Percentiles rank a stretch among this genome's conserved stretches.
These are phyloP conservation scores for Aplysia californica DNA, from an alignment of 1,140 invertebrate genomes.

Conservation along the genomic window DNA sequence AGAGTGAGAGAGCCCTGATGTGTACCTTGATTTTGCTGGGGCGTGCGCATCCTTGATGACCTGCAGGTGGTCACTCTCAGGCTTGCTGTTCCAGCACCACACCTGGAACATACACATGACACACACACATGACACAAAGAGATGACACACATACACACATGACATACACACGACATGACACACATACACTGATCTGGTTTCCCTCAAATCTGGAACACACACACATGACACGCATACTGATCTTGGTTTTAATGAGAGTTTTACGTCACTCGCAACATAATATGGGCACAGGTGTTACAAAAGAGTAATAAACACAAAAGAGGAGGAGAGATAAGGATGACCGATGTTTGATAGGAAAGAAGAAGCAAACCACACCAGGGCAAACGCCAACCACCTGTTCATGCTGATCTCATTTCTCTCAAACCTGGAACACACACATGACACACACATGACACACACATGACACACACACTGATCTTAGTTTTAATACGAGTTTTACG, in stretches of 20 bases:
- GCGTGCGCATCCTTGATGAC: constrained; percentile 57
- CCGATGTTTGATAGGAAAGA: too few species aligned
- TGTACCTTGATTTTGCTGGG: constrained; percentile 58
- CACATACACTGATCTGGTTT: not conserved
- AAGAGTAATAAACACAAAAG: too few species aligned
- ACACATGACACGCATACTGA: not conserved
- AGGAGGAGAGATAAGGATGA: too few species aligned
- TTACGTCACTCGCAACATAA: not conserved
- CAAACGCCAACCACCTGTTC: too few species aligned
- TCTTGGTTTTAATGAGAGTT: not conserved
- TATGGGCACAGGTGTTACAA: not conserved
- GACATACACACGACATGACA: not conserved
- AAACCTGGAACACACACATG: too few species aligned
- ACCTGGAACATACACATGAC: constrained; percentile 40
- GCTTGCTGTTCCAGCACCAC: constrained; percentile 58
- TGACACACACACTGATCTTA: too few species aligned
- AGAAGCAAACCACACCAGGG: too few species aligned
- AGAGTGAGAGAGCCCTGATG: not conserved
- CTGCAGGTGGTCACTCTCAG: constrained; percentile 56
- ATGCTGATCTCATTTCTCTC: too few species aligned
- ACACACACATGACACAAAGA: not conserved
- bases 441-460: too few species aligned
- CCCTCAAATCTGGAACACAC: not conserved
- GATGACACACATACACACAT: not conserved
- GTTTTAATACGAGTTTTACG: too few species aligned